Evolutionary conservation across 1,140 invertebrate genomes (phyloP), one percentile per base, ranked within the genome.

Genomic region (Papilio xuthus): DNA sequence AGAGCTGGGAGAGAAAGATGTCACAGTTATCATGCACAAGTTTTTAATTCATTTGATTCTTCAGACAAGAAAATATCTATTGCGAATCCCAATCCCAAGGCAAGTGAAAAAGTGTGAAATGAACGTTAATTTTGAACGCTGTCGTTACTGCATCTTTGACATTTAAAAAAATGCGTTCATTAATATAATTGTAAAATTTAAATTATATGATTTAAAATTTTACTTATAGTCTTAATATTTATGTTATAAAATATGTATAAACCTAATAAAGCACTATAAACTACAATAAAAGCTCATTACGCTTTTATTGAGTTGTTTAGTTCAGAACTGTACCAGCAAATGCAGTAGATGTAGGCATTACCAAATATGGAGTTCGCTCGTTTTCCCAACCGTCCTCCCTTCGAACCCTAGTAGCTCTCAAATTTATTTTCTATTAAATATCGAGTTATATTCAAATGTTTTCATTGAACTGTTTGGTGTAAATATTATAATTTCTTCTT

Each of bases 361-460:
- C 94, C 94, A 94, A 94, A 94, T 94, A 94, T 94, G 94, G 94
- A 93, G 93, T 93, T 94, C 86, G 92, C 91, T 93, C 93, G 93
- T 93, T 93, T 93, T 94, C 91, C 89, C 91, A 93, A 93, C 91
- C 92, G 92, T 93, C 91, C 91, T 92, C 91, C 91, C 91, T 93
- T 94, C 90, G 88, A 88, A 92, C 91, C 91, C 92, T 92, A 93
- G 91, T 85, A 89, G 90, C 89, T 93, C 91, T 92, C 88, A 87
- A 88, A 93, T 91, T 92, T 93, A 89, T 88, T 92, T 92, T 89
- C 86, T 90, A 81, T 86, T 85, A 84, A 86, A 86, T 88, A 88
- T 86, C 89, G 85, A 83, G 90, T 88, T 85, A 86, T 84, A 88
- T 90, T 92, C 90, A 92, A 94, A 94, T 94, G 91, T 88, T 89